Evolutionary conservation across 2,888 invertebrate genomes (phyloP).

Genomic region (Leptinotarsa tumamoca): DNA sequence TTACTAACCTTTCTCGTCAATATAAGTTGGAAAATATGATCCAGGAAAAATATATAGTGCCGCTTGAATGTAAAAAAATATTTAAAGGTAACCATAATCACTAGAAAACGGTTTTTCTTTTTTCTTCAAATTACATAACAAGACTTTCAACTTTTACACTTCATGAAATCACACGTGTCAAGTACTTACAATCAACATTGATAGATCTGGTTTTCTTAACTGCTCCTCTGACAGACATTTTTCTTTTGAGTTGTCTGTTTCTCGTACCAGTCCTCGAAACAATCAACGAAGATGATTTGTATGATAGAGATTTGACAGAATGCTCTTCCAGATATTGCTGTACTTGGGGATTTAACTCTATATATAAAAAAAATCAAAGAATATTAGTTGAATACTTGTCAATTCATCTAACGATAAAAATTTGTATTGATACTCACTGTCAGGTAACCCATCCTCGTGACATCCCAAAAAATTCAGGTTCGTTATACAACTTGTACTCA

Average conservation of each 20-base stretch:
- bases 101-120: constrained; percentile 3
- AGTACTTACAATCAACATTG: constrained; percentile 84
- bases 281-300: constrained; percentile 76
- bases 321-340: constrained; percentile 90
- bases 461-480: constrained; percentile 96
- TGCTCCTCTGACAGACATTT: constrained; percentile 91
- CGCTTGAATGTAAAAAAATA: neutral
- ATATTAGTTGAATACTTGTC: neutral
- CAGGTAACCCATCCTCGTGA: constrained; percentile 92
- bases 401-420: neutral
- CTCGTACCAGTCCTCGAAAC: constrained; percentile 69
- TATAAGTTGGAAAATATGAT: neutral
- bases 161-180: too few species aligned
- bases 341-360: constrained; percentile 83
- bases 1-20: neutral
- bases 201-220: constrained; percentile 95
- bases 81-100: constrained; percentile 21
- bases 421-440: constrained; percentile 71
- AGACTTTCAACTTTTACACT: too few species aligned
- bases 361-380: constrained; percentile 47
- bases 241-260: constrained; percentile 72
- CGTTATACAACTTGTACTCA: constrained; percentile 97
- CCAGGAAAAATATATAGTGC: neutral
- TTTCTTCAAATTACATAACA: too few species aligned
- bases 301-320: constrained; percentile 82